These are phyloP conservation scores for Chaetogeoica ovagalla DNA, from an alignment of 2,888 invertebrate genomes.

Conservation along the genomic window DNA sequence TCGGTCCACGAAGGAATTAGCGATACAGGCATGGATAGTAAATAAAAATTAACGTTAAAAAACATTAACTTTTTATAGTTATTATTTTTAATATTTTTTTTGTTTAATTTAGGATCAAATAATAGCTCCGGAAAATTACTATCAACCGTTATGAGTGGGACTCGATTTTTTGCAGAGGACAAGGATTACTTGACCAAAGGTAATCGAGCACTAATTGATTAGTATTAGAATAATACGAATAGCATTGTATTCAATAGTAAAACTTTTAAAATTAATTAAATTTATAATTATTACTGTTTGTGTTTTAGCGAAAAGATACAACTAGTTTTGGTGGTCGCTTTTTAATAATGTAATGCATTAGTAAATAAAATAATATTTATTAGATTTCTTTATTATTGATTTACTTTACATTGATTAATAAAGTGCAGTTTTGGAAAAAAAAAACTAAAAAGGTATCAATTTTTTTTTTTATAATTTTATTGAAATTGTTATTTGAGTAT, in stretches of 20 bases:
- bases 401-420: no score
- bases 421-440: no score
- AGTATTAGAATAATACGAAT: background rate
- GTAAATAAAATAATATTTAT: no score
- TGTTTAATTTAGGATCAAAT: slow-evolving; percentile 22
- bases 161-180: slow-evolving; percentile 22
- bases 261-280: background rate
- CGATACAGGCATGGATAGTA: slow-evolving; percentile 25
- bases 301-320: background rate
- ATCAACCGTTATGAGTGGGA: slow-evolving; percentile 28
- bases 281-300: background rate
- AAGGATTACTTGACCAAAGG: slow-evolving; percentile 42
- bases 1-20: background rate
- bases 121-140: slow-evolving; percentile 36
- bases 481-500: no score
- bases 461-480: no score
- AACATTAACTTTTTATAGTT: background rate
- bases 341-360: no score
- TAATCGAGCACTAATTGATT: slow-evolving; percentile 8
- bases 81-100: slow-evolving; percentile 5
- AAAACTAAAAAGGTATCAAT: no score
- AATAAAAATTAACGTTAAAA: background rate
- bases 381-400: no score
- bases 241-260: background rate
- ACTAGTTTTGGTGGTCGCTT: background rate